phyloP scores from a whole-genome alignment of 1,140 invertebrate species.

The Drosophila sturtevanti region DNA sequence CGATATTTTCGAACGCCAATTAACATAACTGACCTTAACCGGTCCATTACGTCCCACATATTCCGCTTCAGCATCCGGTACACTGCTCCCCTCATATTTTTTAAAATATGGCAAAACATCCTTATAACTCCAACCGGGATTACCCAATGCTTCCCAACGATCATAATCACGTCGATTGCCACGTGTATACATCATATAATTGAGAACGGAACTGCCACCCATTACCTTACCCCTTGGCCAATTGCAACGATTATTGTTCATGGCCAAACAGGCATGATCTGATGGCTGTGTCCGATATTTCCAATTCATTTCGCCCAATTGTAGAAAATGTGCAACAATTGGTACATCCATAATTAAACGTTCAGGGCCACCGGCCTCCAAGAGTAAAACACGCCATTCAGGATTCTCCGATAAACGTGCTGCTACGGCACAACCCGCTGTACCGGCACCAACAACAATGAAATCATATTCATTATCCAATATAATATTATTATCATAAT shows the following conservation, averaged over 20 bases:
- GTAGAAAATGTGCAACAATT: conserved; percentile 86
- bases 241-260: conserved; percentile 85
- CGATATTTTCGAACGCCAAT: conserved; percentile 86
- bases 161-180: conserved; percentile 91
- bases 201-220: conserved; percentile 93
- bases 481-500: conserved; percentile 75
- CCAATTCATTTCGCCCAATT: conserved; percentile 87
- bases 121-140: conserved; percentile 91
- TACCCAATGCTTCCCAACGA: conserved; percentile 90
- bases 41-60: conserved; percentile 86
- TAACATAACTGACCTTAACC: conserved; percentile 83
- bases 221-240: conserved; percentile 91
- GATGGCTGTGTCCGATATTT: conserved; percentile 87
- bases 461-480: conserved; percentile 85
- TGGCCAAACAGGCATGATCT: conserved; percentile 80
- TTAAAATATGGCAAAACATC: conserved; percentile 92
- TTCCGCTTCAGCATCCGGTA: conserved; percentile 84
- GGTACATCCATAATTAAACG: conserved; percentile 88
- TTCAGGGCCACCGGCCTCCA: conserved; percentile 87
- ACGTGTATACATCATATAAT: conserved; percentile 95
- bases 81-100: conserved; percentile 88
- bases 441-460: conserved; percentile 88
- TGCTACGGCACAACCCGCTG: conserved; percentile 88
- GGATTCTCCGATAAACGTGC: conserved; percentile 86
- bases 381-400: conserved; percentile 86